Conservation (phyloP, 2,113 vertebrate species). For the Mohoua ochrocephala region DNA sequence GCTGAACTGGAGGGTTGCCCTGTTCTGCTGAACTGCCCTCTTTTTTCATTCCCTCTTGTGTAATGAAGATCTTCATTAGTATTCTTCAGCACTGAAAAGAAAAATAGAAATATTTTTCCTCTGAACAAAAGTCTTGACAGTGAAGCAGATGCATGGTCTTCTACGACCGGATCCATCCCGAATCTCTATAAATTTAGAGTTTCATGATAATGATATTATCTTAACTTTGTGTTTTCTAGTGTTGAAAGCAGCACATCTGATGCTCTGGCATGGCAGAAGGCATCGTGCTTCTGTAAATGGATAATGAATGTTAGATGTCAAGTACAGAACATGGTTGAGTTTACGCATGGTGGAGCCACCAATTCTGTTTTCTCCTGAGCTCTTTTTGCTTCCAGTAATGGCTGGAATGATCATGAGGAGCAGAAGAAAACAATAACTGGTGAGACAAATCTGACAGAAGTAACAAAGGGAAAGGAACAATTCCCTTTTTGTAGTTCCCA, state of each 20-base stretch:
- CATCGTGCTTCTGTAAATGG: background rate
- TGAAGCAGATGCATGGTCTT: background rate
- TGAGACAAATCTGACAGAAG: background rate
- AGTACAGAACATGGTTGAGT: background rate
- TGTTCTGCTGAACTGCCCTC: background rate
- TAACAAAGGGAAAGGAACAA: background rate
- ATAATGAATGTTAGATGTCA: background rate
- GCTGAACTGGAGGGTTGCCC: background rate
- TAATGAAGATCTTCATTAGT: background rate
- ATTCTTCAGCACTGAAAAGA: background rate
- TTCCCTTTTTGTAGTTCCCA: background rate
- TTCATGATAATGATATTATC: background rate
- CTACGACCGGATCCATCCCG: background rate
- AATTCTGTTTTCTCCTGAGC: background rate
- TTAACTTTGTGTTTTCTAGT: background rate
- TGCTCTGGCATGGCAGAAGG: background rate
- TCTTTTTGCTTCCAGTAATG: background rate
- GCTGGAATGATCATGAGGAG: background rate
- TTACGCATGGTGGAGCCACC: accelerated
- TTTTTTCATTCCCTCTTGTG: background rate
- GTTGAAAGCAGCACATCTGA: background rate
- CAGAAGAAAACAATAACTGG: background rate
- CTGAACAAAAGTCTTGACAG: background rate
- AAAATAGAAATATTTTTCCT: background rate
- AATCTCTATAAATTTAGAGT: background rate